phyloP scores from a whole-genome alignment of 2,888 invertebrate species.

The Endomychus coccineus region DNA sequence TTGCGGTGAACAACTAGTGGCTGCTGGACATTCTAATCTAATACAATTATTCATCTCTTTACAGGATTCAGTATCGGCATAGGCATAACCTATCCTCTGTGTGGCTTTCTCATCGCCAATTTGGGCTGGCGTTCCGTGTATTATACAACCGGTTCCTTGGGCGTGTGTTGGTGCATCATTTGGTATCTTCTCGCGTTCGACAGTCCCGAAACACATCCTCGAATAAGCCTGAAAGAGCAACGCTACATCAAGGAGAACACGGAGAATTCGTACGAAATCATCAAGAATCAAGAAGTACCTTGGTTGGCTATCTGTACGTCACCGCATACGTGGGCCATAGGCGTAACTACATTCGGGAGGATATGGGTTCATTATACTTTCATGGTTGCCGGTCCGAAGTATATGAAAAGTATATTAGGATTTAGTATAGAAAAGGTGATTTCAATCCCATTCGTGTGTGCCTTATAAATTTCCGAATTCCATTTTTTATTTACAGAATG shows the following conservation, averaged over 20 bases:
- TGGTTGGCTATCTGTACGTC: conserved; percentile 59
- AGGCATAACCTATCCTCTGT: conserved; percentile 62
- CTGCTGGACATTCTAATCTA: too few species aligned
- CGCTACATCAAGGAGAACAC: conserved; percentile 58
- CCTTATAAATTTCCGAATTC: neutral
- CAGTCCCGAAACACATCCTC: conserved; percentile 59
- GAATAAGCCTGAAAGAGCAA: conserved; percentile 57
- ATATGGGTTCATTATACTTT: conserved; percentile 70
- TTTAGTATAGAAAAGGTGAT: conserved; percentile 58
- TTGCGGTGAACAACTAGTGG: too few species aligned
- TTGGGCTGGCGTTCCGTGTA: conserved; percentile 63
- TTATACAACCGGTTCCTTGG: conserved; percentile 60
- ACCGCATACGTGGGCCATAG: conserved; percentile 62
- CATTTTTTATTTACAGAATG: conserved; percentile 47
- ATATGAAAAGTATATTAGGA: conserved; percentile 61
- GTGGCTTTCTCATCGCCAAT: conserved; percentile 61
- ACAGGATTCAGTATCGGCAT: conserved; percentile 67
- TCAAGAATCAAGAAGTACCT: conserved; percentile 51
- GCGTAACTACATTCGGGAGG: conserved; percentile 65
- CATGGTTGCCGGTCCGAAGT: conserved; percentile 62
- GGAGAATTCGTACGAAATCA: conserved; percentile 46
- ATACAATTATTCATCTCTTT: conserved; percentile 12
- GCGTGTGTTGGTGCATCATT: conserved; percentile 55
- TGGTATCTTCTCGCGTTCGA: conserved; percentile 65
- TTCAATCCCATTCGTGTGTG: neutral